Evolutionary conservation across 2,888 invertebrate genomes (phyloP), one percentile per base, ranked within the genome.

Genomic region (Aleiodes alternator): DNA sequence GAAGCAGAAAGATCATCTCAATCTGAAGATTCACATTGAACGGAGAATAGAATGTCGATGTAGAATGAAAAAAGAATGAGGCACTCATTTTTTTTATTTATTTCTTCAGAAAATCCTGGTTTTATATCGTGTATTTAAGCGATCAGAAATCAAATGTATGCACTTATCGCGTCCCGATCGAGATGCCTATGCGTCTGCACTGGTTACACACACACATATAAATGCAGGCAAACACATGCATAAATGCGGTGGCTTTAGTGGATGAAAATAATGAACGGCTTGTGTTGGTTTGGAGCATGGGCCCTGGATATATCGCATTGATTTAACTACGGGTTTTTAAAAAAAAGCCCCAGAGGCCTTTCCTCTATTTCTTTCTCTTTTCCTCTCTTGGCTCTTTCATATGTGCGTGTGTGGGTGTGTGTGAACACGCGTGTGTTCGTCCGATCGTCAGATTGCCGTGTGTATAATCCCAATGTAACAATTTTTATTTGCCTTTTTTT

Each of bases 261-360:
- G 11, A 31, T 11, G 69, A 53, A 53, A 68, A 75, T 71, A 75
- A 71, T 75, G 53, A 75, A 70, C 64, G 75, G 70, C 70, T 31
- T 64, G 43, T 64, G 53, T 34, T 59, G 48, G 56, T 23, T 48
- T 56, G 12, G 9, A 64, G 16, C 12, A 29, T 57, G 23, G 23
- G 14, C 11, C 12, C 23, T 55, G 51, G 34, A 59, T 53, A 53
- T 53, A 74, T 59, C 59, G 66, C 80, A 80, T 80, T 81, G 80
- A 80, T 82, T 82, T 86, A 85, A 86, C 79, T 76, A 84, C 79
- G 72, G 80, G 83, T 83, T 84, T 79, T 82, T 83, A 80, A 82
- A 80, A 78, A 74, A 77, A 76, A 77, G 59, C 76, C 51, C 68
- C 59, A 69, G 69, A 57, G 57, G 51, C 50, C 72, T 57, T 64